phyloP scores from a whole-genome alignment of 2,888 invertebrate species.

The Agonum fuliginosum region DNA sequence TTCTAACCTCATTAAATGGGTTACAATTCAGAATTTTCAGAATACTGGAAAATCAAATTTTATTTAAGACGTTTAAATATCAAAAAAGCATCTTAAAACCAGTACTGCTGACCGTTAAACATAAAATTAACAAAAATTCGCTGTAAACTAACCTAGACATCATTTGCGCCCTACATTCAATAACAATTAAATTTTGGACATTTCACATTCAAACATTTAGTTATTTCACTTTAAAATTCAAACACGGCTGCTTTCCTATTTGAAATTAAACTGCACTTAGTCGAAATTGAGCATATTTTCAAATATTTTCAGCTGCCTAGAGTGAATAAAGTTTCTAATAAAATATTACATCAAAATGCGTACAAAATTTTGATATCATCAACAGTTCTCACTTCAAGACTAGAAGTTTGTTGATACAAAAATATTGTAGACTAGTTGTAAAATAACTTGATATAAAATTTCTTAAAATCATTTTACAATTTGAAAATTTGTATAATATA shows the following conservation, averaged over 20 bases:
- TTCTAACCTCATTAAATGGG: too few relatives aligned
- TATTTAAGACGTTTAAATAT: background rate
- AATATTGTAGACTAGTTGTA: slow-evolving; percentile 53
- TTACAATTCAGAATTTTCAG: slow-evolving; percentile 12
- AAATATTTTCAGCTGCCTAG: background rate
- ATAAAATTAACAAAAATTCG: slow-evolving; percentile 15
- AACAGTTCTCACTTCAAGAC: slow-evolving; percentile 41
- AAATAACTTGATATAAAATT: slow-evolving; percentile 22
- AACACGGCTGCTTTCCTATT: slow-evolving; percentile 4
- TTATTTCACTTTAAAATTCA: background rate
- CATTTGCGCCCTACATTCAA: background rate
- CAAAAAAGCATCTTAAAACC: background rate
- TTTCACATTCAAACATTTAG: slow-evolving; percentile 17
- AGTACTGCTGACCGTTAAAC: background rate
- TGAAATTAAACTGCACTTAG: slow-evolving; percentile 14
- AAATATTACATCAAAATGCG: slow-evolving; percentile 18
- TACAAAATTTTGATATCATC: slow-evolving; percentile 37
- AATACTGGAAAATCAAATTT: slow-evolving; percentile 2
- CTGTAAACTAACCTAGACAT: background rate
- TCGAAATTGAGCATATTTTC: slow-evolving; percentile 26
- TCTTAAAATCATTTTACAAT: slow-evolving; percentile 2
- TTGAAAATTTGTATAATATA: slow-evolving; percentile 1
- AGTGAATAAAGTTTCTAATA: slow-evolving; percentile 17
- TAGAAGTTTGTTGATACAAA: slow-evolving; percentile 53
- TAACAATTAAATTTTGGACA: background rate